phyloP scores from a whole-genome alignment of 2,797 vertebrate genomes.

The Synaphobranchus kaupii region DNA sequence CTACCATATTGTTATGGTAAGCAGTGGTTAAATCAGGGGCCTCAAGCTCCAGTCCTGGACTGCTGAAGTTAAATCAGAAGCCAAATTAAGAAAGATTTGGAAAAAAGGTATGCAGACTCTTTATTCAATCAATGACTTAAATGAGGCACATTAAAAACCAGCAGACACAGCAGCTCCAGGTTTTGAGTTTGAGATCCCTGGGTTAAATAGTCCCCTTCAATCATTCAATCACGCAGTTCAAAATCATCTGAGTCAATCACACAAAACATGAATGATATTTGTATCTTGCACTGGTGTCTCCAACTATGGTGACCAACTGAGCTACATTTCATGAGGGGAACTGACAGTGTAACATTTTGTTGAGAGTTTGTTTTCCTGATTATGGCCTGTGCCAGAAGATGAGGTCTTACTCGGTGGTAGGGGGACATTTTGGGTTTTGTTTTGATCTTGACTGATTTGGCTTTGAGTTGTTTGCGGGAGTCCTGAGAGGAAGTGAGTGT shows the following conservation, averaged over 20 bases:
- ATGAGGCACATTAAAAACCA: not conserved
- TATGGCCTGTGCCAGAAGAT: not conserved
- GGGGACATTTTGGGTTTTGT: slow-evolving; percentile 80
- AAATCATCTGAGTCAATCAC: not conserved
- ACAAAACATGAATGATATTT: not conserved
- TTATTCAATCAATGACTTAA: not conserved
- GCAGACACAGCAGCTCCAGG: not conserved
- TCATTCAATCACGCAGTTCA: not conserved
- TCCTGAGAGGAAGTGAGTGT: slow-evolving; percentile 78
- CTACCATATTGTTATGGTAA: not conserved
- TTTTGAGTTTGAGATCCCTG: not conserved
- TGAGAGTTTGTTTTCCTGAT: not conserved
- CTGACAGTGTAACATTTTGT: not conserved
- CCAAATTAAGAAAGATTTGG: not conserved
- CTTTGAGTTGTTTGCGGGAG: slow-evolving; percentile 79
- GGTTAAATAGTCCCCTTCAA: not conserved
- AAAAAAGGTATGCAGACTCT: not conserved
- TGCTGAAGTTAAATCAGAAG: not conserved
- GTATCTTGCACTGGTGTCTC: not conserved
- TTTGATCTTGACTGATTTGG: slow-evolving; percentile 82
- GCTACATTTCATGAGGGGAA: not conserved
- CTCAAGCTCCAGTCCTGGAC: not conserved
- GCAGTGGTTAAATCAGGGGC: not conserved
- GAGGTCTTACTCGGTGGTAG: slow-evolving; percentile 80
- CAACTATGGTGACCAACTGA: not conserved